Evolutionary conservation across 2,797 vertebrate genomes (phyloP), one percentile per base, ranked within the genome.

Genomic region (Trachurus trachurus): DNA sequence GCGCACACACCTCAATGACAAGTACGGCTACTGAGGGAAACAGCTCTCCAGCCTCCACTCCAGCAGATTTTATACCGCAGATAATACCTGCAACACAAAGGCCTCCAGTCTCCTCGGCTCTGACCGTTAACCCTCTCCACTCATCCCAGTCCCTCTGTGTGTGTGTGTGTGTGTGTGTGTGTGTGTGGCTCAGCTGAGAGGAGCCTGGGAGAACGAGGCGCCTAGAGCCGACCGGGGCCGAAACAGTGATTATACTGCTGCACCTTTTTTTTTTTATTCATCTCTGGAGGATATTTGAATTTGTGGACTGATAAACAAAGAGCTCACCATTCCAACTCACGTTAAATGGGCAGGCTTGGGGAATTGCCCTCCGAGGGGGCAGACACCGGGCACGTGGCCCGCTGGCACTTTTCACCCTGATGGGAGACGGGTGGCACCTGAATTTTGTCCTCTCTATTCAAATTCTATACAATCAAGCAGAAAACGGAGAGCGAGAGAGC

Each of bases 1-100:
- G 26, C 97, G 96, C 88, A 99, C 98, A 21, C 96, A 99, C 90
- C 96, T 99, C 22, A 99, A 99, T 78, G 98, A 98, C 61, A 99
- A 99, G 88, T 99, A 97, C 0, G 98, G 98, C 87, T 99, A 99
- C 92, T 99, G 82, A 97, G 70, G 49, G 57, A 44, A 26, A 50
- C n/a, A 31, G 63, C 45, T 64, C 34, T 13, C 26, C 61, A 21
- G 39, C 59, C 31, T 42, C 69, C 53, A 26, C 63, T 78, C 49
- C 47, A 22, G 10, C 70, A 54, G 58, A 76, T 71, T 71, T 70
- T 75, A 64, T 15, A 21, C 54, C 49, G 34, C 40, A 62, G 53
- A 81, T 71, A 67, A 68, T 60, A 69, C 79, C 81, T 74, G 62
- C 66, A 54, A 31, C 81, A 82, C 80, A 78, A 76, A 74, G 75